Evolutionary conservation across 2,888 invertebrate genomes (phyloP), one percentile per base, ranked within the genome.

Genomic region (Lordiphosa fenestrarum): DNA sequence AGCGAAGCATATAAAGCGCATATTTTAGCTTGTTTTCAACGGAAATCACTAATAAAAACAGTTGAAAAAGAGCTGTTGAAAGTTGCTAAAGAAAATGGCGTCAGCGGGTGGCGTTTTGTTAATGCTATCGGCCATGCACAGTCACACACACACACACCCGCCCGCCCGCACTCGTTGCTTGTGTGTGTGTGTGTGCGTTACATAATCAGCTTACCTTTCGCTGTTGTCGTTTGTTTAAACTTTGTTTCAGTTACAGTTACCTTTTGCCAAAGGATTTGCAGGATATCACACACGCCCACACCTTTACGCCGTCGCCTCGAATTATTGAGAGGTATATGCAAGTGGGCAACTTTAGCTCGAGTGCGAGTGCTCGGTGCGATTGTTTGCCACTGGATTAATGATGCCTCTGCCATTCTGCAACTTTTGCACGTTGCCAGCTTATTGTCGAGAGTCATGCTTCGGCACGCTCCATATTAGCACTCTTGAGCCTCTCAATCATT

Each of bases 11-110:
- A 53, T 55, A 59, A 66, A 53, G 56, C 70, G 63, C 68, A 78
- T 75, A 71, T 72, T 73, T 74, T 61, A 58, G 71, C 62, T 71
- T 83, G 73, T 84, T 85, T 83, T 73, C 76, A 61, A 72, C 73
- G 83, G 83, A 83, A 84, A 71, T 76, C 84, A 73, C 85, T 69
- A 84, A 81, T 84, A 83, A 85, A 83, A 83, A 75, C 77, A 57
- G 68, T 65, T 70, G 60, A 30, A 55, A 74, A 75, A 68, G 67
- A 69, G 64, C 66, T 84, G 77, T 77, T 78, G 77, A 77, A 84
- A 84, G 74, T 82, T 84, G 53, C 50, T 64, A 75, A 81, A 68
- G 82, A 82, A 81, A 82, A 77, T 80, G 78, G 74, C 82, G 74
- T 66, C 72, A 84, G 67, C 67, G 52, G 60, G 80, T 54, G 65